phyloP scores from a whole-genome alignment of 2,888 invertebrate genomes.

The Barypeithes pellucidus region DNA sequence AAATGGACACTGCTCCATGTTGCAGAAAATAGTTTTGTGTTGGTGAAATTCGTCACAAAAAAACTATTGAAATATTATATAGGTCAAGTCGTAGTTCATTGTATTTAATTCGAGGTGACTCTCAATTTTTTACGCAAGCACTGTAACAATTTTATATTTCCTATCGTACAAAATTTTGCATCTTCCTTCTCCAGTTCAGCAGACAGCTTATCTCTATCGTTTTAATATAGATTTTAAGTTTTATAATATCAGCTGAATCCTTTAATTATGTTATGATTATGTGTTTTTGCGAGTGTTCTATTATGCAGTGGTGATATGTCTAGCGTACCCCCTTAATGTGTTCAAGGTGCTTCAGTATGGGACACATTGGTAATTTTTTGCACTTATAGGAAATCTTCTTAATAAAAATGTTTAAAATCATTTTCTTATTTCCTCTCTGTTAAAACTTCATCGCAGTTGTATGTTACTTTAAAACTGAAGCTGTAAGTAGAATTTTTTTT shows the following conservation, averaged over 20 bases:
- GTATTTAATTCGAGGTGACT: slow-evolving; percentile 20
- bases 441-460: slow-evolving; percentile 20
- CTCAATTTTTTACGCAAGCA: slow-evolving; percentile 29
- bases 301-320: slow-evolving; percentile 12
- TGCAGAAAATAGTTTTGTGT: no score
- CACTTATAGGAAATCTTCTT: slow-evolving; percentile 13
- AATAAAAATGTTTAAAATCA: slow-evolving; percentile 21
- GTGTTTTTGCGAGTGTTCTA: slow-evolving; percentile 21
- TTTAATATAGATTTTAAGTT: slow-evolving; percentile 19
- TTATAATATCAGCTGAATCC: slow-evolving; percentile 9
- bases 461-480: slow-evolving; percentile 5
- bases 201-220: slow-evolving; percentile 9
- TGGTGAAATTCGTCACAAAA: no score
- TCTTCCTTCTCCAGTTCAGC: slow-evolving; percentile 23
- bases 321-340: no score
- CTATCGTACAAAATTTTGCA: slow-evolving; percentile 26
- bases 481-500: slow-evolving; percentile 12
- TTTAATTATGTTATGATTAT: slow-evolving; percentile 22
- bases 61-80: no score
- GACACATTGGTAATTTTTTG: slow-evolving; percentile 13
- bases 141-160: slow-evolving; percentile 27
- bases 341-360: slow-evolving; percentile 11
- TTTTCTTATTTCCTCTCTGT: no score
- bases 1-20: no score
- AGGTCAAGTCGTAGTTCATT: not conserved